A percentile compares a stretch with the other conserved stretches of the same genome.
Conservation (phyloP, 2,113 vertebrate species). For the Hippocampus abdominalis region DNA sequence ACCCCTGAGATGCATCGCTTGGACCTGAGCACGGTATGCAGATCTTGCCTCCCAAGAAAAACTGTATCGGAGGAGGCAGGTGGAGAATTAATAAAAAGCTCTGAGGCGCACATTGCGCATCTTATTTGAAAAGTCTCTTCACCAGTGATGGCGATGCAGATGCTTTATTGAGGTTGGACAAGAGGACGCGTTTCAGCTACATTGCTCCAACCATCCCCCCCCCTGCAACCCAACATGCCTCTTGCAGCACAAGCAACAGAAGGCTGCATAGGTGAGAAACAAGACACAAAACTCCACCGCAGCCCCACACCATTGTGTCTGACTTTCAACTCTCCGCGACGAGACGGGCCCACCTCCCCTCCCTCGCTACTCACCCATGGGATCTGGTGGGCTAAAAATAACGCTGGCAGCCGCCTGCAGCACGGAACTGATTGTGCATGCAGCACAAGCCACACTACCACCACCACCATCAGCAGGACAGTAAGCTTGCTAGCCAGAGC, state of each 20-base stretch:
- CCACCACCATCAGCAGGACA: conserved; percentile 54
- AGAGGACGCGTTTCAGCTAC: conserved; percentile 47
- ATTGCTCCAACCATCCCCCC: conserved; percentile 4
- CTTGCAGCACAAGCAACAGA: conserved; percentile 21
- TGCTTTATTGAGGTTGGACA: conserved; percentile 39
- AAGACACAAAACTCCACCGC: conserved; percentile 23
- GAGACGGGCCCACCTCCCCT: conserved; percentile 50
- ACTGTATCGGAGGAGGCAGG: conserved; percentile 52
- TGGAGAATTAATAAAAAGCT: conserved; percentile 55
- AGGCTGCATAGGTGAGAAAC: conserved; percentile 31
- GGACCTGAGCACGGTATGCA: conserved; percentile 33
- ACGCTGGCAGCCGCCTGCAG: conserved; percentile 67
- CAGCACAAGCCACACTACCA: conserved; percentile 65
- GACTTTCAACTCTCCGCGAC: conserved; percentile 74
- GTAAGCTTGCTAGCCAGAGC: conserved; percentile 19
- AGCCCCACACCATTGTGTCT: conserved; percentile 70
- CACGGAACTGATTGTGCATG: conserved; percentile 71
- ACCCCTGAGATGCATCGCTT: conserved; percentile 21
- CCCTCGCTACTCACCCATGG: conserved; percentile 49
- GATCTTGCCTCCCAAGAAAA: conserved; percentile 51
- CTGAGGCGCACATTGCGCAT: conserved; percentile 35
- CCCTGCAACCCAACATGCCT: conserved; percentile 14
- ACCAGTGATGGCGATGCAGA: conserved; percentile 31
- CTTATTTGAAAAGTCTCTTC: conserved; percentile 41
- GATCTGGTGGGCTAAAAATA: conserved; percentile 70